phyloP scores from a whole-genome alignment of 2,797 vertebrate genomes.

The Hypotaenidia philippensis region DNA sequence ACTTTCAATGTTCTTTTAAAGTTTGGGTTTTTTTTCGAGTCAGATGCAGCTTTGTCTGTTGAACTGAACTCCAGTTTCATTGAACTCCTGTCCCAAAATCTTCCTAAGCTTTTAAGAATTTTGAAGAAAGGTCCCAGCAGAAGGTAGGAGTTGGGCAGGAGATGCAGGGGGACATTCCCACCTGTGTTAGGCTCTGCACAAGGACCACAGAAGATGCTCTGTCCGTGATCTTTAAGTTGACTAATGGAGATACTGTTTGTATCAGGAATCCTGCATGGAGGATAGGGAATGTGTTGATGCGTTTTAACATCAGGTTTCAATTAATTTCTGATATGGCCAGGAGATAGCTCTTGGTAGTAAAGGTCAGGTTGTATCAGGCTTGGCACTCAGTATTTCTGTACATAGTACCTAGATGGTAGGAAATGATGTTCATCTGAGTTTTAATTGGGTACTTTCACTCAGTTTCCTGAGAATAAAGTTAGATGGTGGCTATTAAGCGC shows the following conservation, averaged over 20 bases:
- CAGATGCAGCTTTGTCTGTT: background rate
- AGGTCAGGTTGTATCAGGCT: background rate
- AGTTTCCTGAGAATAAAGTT: background rate
- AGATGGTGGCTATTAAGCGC: background rate
- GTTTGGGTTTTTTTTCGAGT: background rate
- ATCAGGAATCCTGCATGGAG: background rate
- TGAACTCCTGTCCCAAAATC: background rate
- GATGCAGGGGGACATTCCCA: background rate
- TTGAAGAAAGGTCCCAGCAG: background rate
- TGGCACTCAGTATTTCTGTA: background rate
- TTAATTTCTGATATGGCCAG: background rate
- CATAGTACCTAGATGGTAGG: background rate
- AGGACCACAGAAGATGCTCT: fast-evolving
- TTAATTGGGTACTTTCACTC: background rate
- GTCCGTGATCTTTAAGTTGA: background rate
- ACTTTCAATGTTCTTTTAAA: background rate
- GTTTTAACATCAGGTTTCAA: background rate
- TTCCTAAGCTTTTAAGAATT: background rate
- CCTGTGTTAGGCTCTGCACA: background rate
- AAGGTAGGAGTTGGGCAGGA: background rate
- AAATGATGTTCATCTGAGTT: background rate
- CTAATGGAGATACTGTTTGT: fast-evolving
- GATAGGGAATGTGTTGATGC: too few species aligned
- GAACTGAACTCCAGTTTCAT: background rate
- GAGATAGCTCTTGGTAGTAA: background rate